Conservation (phyloP, 2,113 vertebrate genomes). For the Cephalopterus ornatus region DNA sequence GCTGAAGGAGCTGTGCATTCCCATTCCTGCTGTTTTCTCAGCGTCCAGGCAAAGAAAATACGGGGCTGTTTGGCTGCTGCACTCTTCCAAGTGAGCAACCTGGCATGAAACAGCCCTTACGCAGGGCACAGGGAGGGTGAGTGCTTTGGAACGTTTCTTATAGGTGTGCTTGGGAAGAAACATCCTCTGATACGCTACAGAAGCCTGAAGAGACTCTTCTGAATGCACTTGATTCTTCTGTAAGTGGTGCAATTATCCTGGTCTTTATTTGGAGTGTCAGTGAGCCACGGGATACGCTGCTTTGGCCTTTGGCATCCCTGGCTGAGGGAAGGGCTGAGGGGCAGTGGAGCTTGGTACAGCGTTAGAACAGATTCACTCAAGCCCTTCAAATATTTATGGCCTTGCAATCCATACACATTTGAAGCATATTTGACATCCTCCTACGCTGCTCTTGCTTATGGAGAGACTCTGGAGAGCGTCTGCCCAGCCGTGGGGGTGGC, state of each 20-base stretch:
- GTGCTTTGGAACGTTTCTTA: neutral
- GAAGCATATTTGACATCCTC: neutral
- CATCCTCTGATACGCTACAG: neutral
- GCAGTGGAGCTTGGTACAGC: neutral
- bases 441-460: neutral
- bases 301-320: neutral
- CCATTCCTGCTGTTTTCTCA: rapidly evolving
- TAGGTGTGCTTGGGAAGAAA: neutral
- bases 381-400: conserved; percentile 19
- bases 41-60: neutral
- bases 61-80: neutral
- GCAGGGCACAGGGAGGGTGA: rapidly evolving
- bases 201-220: neutral
- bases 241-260: neutral
- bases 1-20: neutral
- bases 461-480: neutral
- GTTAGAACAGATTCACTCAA: neutral
- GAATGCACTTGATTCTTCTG: neutral
- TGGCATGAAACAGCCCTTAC: neutral
- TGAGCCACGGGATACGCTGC: rapidly evolving
- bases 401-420: neutral
- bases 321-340: neutral
- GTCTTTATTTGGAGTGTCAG: neutral
- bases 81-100: neutral
- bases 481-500: neutral